These are phyloP conservation scores for Netelia inedita DNA, from an alignment of 2,888 invertebrate species.

Conservation along the genomic window DNA sequence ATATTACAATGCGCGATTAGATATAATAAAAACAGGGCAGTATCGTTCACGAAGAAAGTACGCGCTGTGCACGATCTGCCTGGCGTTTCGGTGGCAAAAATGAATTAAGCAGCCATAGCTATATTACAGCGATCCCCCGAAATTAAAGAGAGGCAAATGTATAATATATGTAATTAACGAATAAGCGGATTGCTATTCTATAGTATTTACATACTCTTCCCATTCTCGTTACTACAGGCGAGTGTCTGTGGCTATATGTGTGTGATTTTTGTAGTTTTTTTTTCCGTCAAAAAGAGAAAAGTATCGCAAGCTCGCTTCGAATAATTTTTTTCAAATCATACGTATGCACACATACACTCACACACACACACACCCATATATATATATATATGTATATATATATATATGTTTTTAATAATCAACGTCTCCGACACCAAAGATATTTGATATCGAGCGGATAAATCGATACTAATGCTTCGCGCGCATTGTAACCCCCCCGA, in stretches of 20 bases:
- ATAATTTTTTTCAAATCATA: constrained; percentile 38
- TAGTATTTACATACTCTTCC: constrained; percentile 70
- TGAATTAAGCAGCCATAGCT: constrained; percentile 67
- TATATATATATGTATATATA: constrained; percentile 34
- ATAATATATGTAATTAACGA: constrained; percentile 58
- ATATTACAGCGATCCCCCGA: constrained; percentile 73
- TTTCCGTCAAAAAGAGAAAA: constrained; percentile 58
- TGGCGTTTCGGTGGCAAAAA: constrained; percentile 72
- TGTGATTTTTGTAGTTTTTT: constrained; percentile 38
- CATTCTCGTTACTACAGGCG: constrained; percentile 70
- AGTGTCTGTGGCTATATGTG: constrained; percentile 52
- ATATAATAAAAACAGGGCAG: constrained; percentile 74
- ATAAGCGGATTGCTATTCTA: constrained; percentile 64
- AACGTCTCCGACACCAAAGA: constrained; percentile 24
- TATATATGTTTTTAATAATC: constrained; percentile 8
- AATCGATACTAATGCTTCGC: constrained; percentile 25
- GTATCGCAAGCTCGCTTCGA: constrained; percentile 51
- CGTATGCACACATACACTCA: not conserved
- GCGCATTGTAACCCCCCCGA: constrained; percentile 29
- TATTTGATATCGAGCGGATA: not conserved
- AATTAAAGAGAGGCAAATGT: constrained; percentile 67
- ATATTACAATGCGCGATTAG: constrained; percentile 65
- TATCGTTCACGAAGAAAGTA: constrained; percentile 80
- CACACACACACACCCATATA: constrained; percentile 1
- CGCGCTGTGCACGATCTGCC: constrained; percentile 71